Evolutionary conservation across 2,797 vertebrate genomes (phyloP), one percentile per base, ranked within the genome.

Genomic region (Platyrinchus mystaceus): DNA sequence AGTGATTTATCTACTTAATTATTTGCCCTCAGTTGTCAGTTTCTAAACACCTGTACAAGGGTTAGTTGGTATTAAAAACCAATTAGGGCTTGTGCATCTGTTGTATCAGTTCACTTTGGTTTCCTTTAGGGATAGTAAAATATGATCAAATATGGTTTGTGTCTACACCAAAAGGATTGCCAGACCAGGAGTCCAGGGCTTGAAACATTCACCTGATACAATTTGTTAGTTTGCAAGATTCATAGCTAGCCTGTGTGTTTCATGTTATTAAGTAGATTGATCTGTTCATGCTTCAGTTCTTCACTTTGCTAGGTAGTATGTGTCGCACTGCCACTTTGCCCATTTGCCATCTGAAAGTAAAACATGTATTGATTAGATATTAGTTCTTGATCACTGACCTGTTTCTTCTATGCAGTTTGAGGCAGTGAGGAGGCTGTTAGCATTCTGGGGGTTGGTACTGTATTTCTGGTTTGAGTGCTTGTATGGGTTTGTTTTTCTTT

Each of bases 1-100:
- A 53, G 21, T 70, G 0, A 67, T 87, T 69, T 87, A 46, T 87
- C 63, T 89, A 52, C 22, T 14, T 87, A 67, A 70, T 77, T 58
- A 56, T 85, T 74, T 85, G 64, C 19, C 20, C 50, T 69, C 21
- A 34, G 32, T 69, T 74, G 22, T 62, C 66, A 41, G 60, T 71
- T 93, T 83, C 52, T 77, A 59, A 95, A 78, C 30, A 60, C 59
- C 60, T 60, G 32, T 56, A 13, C 22, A 56, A 85, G 28, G 64
- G 23, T 59, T 87, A 63, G 41, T 70, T 85, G 53, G 5, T 83
- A 77, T 70, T 90, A 85, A 59, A 69, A 68, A 87, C 56, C 43
- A 87, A 7, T 63, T 84, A 67, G 41, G 11, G 22, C 27, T 64
- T 37, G 23, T 44, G 24, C 60, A 74, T 81, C 44, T 89, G 71